Evolutionary conservation across 2,888 invertebrate species (phyloP).

Genomic region (Parapristionchus giblindavisi): DNA sequence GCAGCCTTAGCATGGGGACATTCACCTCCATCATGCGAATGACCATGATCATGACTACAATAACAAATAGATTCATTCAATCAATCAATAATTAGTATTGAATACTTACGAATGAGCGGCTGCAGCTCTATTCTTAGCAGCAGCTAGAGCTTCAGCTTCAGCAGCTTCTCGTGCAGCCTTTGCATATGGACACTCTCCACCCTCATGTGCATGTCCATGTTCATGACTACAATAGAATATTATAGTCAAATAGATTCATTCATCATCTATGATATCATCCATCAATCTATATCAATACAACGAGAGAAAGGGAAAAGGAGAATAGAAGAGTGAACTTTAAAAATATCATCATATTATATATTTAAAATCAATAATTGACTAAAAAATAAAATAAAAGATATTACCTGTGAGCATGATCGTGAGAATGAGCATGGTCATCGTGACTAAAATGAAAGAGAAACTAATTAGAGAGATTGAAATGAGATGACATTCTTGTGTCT

Average conservation of each 20-base stretch:
- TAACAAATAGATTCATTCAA: neutral
- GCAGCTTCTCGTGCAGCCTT: conserved; percentile 32
- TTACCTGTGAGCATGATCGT: conserved; percentile 38
- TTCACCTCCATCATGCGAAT: conserved; percentile 4
- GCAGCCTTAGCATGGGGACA: conserved; percentile 34
- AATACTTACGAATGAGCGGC: no score
- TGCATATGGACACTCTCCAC: conserved; percentile 48
- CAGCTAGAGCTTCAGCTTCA: neutral
- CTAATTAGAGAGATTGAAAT: no score
- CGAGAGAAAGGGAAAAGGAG: no score
- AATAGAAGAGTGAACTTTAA: neutral
- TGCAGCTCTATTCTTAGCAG: neutral
- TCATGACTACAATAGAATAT: conserved; percentile 39
- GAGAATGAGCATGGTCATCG: conserved; percentile 41
- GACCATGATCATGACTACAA: conserved; percentile 12
- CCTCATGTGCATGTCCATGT: conserved; percentile 54
- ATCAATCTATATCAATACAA: neutral
- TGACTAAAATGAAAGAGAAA: conserved; percentile 5
- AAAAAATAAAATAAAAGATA: neutral
- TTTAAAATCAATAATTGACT: neutral
- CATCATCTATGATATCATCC: neutral
- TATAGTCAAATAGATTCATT: neutral
- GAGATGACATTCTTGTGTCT: no score
- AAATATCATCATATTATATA: neutral
- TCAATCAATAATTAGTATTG: neutral